Evolutionary conservation across 1,140 invertebrate genomes (phyloP), one percentile per base, ranked within the genome.

Genomic region (Neodiprion lecontei): DNA sequence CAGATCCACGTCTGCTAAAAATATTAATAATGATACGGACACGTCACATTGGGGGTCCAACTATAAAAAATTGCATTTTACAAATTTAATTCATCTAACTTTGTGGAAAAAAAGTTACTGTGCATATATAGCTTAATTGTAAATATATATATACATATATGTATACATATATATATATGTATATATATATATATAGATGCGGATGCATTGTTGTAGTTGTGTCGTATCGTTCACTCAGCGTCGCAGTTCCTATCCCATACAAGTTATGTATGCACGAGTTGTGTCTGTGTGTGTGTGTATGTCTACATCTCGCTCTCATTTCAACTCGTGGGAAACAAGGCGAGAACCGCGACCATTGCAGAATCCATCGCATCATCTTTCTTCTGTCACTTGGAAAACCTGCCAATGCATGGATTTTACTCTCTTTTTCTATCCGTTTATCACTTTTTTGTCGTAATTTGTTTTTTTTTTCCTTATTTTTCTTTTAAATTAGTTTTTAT

Each of bases 351-450:
- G 28, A 40, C 28, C 28, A 40, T 40, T 40, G 28, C 28, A 40
- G 28, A 40, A 40, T 40, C 28, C 28, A 40, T 40, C 28, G 28
- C 28, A 81, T 84, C 84, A 80, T 81, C 82, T 79, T 81, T 88
- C 28, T 2, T 40, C 28, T 40, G 28, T 40, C 86, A 87, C 79
- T 88, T 88, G 87, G 87, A 85, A 88, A 88, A 88, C 86, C 86
- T 88, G 86, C 87, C 81, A 86, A 88, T 84, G 84, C 78, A 87
- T 79, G 85, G 78, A 87, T 79, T 81, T 87, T 82, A 85, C 81
- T 40, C 28, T 5, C 84, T 87, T 77, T 81, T 82, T 40, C 28
- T 40, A 40, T 40, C 1, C 28, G 79, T 77, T 79, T 40, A 76
- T 72, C 72, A 78, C 77, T 79, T 77, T 69, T 76, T 49, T 7